Evolutionary conservation across 1,140 invertebrate genomes (phyloP).

Genomic region (Sycophila sp.): DNA sequence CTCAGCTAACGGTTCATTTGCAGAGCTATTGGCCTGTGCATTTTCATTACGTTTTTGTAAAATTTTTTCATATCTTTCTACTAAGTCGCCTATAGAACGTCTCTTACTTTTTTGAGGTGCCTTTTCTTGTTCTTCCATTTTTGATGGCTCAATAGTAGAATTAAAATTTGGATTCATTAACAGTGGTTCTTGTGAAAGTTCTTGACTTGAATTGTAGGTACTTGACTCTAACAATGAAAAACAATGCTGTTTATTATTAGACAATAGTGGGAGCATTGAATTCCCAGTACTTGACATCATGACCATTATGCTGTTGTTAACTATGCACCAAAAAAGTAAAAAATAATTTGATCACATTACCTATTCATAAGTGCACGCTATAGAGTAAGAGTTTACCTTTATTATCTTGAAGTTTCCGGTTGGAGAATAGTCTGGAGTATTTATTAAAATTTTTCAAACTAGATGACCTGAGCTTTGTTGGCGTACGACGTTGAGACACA

Average conservation of each 20-base stretch:
- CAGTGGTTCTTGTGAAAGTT: slow-evolving; percentile 28
- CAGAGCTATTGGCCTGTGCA: neutral
- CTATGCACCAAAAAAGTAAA: slow-evolving; percentile 8
- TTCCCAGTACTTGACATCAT: slow-evolving; percentile 29
- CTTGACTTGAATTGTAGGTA: slow-evolving; percentile 31
- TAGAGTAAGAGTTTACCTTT: slow-evolving; percentile 22
- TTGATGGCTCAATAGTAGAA: slow-evolving; percentile 3
- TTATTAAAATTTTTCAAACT: slow-evolving; percentile 41
- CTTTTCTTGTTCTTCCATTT: neutral
- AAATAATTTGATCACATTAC: neutral
- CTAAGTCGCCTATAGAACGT: slow-evolving; percentile 54
- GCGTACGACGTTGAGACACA: slow-evolving; percentile 2
- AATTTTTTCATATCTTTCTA: slow-evolving; percentile 55
- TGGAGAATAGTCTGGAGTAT: slow-evolving; percentile 51
- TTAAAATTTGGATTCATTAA: slow-evolving; percentile 24
- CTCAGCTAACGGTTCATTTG: slow-evolving; percentile 1
- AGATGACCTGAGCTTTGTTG: slow-evolving; percentile 24
- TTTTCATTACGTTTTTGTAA: slow-evolving; percentile 38
- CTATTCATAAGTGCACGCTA: too few relatives aligned
- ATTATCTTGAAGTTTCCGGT: slow-evolving; percentile 21
- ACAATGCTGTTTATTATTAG: slow-evolving; percentile 19
- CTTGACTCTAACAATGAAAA: slow-evolving; percentile 20
- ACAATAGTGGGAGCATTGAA: slow-evolving; percentile 20
- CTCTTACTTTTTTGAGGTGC: slow-evolving; percentile 32
- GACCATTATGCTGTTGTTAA: slow-evolving; percentile 18